Percentiles rank a stretch among this genome's conserved stretches.
These are phyloP conservation scores for Nasonia vitripennis DNA, from an alignment of 1,140 invertebrate species.

Conservation along the genomic window DNA sequence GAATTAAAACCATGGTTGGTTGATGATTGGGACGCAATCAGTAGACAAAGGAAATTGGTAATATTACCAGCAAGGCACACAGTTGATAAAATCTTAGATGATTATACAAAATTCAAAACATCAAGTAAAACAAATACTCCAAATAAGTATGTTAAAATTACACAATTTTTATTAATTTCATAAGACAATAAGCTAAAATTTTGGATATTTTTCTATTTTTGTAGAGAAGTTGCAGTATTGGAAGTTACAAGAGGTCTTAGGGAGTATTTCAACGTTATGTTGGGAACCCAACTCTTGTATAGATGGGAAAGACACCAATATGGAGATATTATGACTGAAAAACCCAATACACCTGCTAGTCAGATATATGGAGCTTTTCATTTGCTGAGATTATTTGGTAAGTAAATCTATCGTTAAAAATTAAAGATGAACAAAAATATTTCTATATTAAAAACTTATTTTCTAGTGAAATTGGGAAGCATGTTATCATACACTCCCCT, in stretches of 20 bases:
- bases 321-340: slow-evolving; percentile 87
- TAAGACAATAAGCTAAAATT: neutral
- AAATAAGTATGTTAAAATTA: slow-evolving; percentile 78
- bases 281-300: slow-evolving; percentile 94
- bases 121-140: slow-evolving; percentile 86
- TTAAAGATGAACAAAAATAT: slow-evolving; percentile 23
- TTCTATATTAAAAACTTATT: neutral
- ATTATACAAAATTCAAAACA: slow-evolving; percentile 90
- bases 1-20: slow-evolving; percentile 95
- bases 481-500: slow-evolving; percentile 93
- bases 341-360: slow-evolving; percentile 86
- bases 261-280: slow-evolving; percentile 96
- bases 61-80: slow-evolving; percentile 90
- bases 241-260: slow-evolving; percentile 92
- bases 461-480: slow-evolving; percentile 88
- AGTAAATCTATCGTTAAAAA: slow-evolving; percentile 31
- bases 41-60: slow-evolving; percentile 90
- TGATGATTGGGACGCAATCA: slow-evolving; percentile 96
- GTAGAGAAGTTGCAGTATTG: slow-evolving; percentile 82
- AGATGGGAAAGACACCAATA: slow-evolving; percentile 97
- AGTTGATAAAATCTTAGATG: slow-evolving; percentile 91
- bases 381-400: slow-evolving; percentile 89
- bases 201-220: slow-evolving; percentile 53
- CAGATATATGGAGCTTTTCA: slow-evolving; percentile 95
- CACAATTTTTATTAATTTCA: slow-evolving; percentile 46